phyloP scores from a whole-genome alignment of 2,888 invertebrate genomes.

The Polietes domitor region DNA sequence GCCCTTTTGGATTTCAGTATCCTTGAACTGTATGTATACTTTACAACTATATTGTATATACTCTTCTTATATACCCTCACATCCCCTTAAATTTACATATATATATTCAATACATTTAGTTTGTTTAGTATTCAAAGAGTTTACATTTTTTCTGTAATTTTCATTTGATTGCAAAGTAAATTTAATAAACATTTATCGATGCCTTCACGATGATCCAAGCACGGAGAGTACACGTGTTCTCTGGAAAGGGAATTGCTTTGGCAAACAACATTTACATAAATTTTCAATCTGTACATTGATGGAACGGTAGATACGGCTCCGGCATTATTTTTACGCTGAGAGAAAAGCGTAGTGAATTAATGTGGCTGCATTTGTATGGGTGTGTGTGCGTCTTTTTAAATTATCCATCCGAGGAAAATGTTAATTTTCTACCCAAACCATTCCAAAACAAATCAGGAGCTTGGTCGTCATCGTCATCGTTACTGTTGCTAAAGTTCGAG shows the following conservation, averaged over 20 bases:
- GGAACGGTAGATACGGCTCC: not conserved
- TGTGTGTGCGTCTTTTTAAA: not conserved
- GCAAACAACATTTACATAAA: constrained; percentile 17
- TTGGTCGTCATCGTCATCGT: not conserved
- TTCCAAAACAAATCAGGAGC: not conserved
- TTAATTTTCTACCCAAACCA: not conserved
- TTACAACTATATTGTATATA: no score
- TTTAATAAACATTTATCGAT: not conserved
- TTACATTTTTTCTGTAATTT: not conserved
- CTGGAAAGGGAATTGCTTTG: not conserved
- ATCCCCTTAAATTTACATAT: no score
- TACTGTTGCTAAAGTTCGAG: not conserved
- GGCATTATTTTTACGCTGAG: not conserved
- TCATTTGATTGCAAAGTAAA: constrained; percentile 8
- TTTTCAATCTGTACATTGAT: not conserved
- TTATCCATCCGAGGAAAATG: not conserved
- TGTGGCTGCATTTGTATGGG: not conserved
- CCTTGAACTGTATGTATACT: no score
- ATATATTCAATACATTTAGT: not conserved
- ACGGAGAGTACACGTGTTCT: not conserved
- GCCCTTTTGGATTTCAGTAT: no score
- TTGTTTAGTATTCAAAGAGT: constrained; percentile 7
- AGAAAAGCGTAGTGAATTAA: not conserved
- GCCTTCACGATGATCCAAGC: not conserved
- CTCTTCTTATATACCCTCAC: no score